Base-by-base conservation (phyloP, 2,888 invertebrate genomes). In the Pristionchus maxplancki region DNA sequence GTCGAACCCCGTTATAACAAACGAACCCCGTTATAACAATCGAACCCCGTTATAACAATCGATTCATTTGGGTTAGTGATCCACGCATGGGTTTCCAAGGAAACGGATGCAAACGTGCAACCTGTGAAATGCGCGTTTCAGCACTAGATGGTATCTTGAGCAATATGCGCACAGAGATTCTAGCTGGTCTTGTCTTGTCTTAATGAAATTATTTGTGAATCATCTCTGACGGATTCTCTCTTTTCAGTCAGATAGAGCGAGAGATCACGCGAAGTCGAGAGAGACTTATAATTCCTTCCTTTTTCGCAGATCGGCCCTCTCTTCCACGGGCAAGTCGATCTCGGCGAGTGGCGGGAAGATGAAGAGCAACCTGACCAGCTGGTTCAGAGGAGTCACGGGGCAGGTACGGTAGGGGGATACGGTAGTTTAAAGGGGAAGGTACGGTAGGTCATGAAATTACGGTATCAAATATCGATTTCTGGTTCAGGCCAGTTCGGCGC, bases 261-360 rank as follows among this genome's bases (percentile, higher is more conserved):
- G n/a, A n/a, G n/a, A n/a, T n/a, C n/a, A n/a, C n/a, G n/a, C n/a
- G n/a, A n/a, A n/a, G n/a, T n/a, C n/a, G n/a, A n/a, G n/a, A n/a
- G n/a, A n/a, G n/a, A n/a, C 44, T 48, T 48, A 48, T 24, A 53
- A 53, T 53, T 53, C 20, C 13, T 20, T 20, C 6, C 58, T n/a
- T 91, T 90, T 9, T 34, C 20, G 64, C 31, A 89, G 91, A 37
- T 91, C 91, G 53, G 91, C 91, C 13, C 88, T 94, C 11, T 91
- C 91, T 40, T 90, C 91, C 0, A 93, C 94, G 3, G 93, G 93
- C n/a, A 93, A 92, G 88, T 92, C 92, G 88, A 50, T 94, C 24
- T 91, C 93, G 20, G 90, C 90, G 74, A 90, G 89, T 31, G 93
- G 93, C 11, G 90, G 89, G 62, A 91, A 91, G 58, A 90, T 94